Conservation (phyloP, 1,140 invertebrate genomes). For the Eumaeus atala region DNA sequence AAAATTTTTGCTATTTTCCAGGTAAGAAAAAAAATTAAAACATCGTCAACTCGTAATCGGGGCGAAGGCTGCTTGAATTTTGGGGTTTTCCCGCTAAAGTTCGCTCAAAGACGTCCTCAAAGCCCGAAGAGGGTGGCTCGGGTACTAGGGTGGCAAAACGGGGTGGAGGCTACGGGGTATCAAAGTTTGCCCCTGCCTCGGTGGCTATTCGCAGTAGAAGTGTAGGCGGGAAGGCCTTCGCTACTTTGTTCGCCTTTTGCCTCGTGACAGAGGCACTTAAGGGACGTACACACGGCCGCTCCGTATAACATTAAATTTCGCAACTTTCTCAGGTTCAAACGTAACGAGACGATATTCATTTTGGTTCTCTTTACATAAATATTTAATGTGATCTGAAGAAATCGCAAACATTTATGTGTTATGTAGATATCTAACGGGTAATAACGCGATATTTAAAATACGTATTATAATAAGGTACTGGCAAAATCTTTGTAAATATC, state of each 20-base stretch:
- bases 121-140: conserved; percentile 50
- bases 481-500: too few species aligned
- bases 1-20: conserved; percentile 19
- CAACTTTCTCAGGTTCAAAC: conserved; percentile 42
- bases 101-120: conserved; percentile 69
- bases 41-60: conserved; percentile 66
- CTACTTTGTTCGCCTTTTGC: conserved; percentile 68
- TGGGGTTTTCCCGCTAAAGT: conserved; percentile 67
- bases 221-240: conserved; percentile 51
- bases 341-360: conserved; percentile 3
- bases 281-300: conserved; percentile 54
- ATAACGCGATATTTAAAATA: too few species aligned
- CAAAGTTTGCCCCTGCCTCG: conserved; percentile 62
- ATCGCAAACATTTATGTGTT: too few species aligned
- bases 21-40: conserved; percentile 63
- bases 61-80: conserved; percentile 53
- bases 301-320: conserved; percentile 47
- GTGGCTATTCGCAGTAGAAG: conserved; percentile 47
- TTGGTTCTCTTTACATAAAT: neutral
- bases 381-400: too few species aligned
- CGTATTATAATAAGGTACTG: too few species aligned
- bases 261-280: conserved; percentile 67
- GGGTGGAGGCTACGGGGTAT: conserved; percentile 55
- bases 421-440: too few species aligned
- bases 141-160: conserved; percentile 54